phyloP scores from a whole-genome alignment of 2,113 vertebrate genomes.

The Microtus richardsoni region DNA sequence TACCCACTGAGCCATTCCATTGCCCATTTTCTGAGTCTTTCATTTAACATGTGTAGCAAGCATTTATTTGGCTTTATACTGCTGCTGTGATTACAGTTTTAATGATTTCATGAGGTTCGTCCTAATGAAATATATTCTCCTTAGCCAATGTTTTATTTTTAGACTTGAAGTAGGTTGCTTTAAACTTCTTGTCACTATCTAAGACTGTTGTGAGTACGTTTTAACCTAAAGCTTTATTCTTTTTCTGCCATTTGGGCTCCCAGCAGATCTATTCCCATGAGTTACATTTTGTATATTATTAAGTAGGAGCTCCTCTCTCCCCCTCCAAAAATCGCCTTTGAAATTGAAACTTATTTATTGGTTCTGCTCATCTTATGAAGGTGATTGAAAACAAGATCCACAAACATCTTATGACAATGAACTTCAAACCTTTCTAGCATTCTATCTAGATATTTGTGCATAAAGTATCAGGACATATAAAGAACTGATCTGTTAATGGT shows the following conservation, averaged over 20 bases:
- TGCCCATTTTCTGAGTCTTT: not conserved
- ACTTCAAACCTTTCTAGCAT: not conserved
- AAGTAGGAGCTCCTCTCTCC: not conserved
- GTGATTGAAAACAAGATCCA: conserved; percentile 6
- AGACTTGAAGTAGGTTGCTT: conserved; percentile 7
- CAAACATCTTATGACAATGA: not conserved
- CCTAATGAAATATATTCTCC: not conserved
- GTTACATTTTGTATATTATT: conserved; percentile 6
- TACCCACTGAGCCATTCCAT: not conserved
- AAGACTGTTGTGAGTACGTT: not conserved
- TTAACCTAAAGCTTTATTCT: conserved; percentile 31
- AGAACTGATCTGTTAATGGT: not conserved
- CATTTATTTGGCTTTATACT: not conserved
- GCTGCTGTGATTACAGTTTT: not conserved
- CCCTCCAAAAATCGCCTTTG: not conserved
- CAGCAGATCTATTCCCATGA: not conserved
- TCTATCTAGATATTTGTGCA: conserved; percentile 20
- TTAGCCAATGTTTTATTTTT: not conserved
- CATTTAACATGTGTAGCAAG: not conserved
- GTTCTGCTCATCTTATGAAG: not conserved
- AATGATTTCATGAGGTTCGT: not conserved
- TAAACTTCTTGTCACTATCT: not conserved
- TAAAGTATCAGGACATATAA: conserved; percentile 23
- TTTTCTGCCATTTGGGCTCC: not conserved
- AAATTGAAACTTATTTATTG: not conserved